These are phyloP conservation scores for Charina bottae DNA, from an alignment of 2,113 vertebrate genomes.

Conservation along the genomic window DNA sequence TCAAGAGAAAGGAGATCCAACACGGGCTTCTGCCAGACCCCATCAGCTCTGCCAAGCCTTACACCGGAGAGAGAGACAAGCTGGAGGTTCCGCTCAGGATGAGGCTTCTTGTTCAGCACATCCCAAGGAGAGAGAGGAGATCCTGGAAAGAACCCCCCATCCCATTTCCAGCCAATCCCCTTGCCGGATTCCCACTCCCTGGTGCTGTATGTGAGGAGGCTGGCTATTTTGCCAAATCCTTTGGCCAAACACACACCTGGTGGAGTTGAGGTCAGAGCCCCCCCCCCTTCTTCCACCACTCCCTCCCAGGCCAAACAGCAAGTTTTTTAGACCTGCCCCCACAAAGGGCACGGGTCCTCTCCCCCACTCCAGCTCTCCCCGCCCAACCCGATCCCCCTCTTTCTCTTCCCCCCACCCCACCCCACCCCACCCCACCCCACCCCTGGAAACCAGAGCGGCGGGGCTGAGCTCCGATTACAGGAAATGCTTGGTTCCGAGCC, in stretches of 20 bases:
- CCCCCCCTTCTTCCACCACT: background rate
- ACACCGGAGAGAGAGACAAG: background rate
- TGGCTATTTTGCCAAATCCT: background rate
- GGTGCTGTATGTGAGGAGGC: background rate
- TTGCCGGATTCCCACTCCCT: background rate
- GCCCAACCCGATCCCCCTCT: background rate
- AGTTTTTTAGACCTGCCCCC: background rate
- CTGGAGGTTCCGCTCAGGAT: background rate
- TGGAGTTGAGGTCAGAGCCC: background rate
- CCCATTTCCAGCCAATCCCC: background rate
- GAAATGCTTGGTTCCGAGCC: conserved; percentile 41
- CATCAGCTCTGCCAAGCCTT: no score
- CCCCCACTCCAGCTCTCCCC: background rate
- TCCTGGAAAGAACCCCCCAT: no score
- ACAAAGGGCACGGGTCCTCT: background rate
- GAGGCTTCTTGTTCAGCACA: background rate
- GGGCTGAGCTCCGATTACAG: conserved; percentile 41
- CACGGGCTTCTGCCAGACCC: background rate
- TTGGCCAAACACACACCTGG: background rate
- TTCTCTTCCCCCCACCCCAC: background rate
- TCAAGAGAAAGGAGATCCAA: background rate
- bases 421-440: background rate
- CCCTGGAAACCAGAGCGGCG: conserved; percentile 6
- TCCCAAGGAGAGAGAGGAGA: background rate
- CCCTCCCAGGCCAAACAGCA: background rate